These are phyloP conservation scores for Dendrocopos noguchii DNA, from an alignment of 2,113 vertebrate species.

Conservation along the genomic window DNA sequence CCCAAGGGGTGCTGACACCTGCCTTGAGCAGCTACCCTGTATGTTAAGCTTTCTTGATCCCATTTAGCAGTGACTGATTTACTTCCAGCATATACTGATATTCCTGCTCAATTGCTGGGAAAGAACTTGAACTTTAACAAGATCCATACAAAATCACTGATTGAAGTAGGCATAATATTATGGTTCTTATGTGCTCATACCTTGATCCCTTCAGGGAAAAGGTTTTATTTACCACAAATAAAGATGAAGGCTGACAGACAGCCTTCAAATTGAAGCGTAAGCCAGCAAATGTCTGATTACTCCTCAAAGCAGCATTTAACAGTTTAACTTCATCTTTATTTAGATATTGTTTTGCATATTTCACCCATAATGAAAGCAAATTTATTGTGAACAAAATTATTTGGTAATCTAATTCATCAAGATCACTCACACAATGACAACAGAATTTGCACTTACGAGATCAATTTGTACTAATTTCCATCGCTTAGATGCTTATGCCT, in stretches of 20 bases:
- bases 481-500: background rate
- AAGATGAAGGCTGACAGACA: constrained; percentile 45
- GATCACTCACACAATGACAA: constrained; percentile 4
- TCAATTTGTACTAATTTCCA: constrained; percentile 20
- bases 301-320: constrained; percentile 30
- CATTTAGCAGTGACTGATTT: background rate
- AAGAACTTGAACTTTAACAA: constrained; percentile 38
- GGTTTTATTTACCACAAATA: constrained; percentile 49
- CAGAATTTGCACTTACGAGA: constrained; percentile 21
- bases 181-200: background rate
- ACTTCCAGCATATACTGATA: background rate
- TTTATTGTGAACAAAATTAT: background rate
- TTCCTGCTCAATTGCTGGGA: background rate
- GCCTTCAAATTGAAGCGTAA: constrained; percentile 47
- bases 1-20: background rate
- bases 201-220: constrained; percentile 42
- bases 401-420: constrained; percentile 34
- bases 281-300: constrained; percentile 29
- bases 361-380: constrained; percentile 26
- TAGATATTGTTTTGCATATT: constrained; percentile 29
- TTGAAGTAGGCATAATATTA: constrained; percentile 30
- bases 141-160: constrained; percentile 41
- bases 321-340: constrained; percentile 44
- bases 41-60: constrained; percentile 19
- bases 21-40: background rate